Evolutionary conservation across 35 echinoderm and acorn worm genomes (phyloP).

Genomic region (Strongylocentrotus purpuratus): DNA sequence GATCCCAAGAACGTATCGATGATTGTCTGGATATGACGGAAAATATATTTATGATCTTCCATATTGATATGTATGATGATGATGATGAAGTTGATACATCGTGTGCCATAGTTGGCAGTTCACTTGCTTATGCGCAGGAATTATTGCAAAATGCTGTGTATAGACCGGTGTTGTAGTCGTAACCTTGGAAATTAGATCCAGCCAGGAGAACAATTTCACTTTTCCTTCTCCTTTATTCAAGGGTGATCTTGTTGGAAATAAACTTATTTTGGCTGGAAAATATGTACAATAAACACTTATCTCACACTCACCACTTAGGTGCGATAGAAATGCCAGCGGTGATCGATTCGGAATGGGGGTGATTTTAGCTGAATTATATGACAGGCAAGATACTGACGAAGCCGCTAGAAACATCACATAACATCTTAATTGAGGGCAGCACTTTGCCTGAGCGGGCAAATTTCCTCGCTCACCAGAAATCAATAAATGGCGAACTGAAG

Average conservation of each 20-base stretch:
- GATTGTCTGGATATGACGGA: too few species aligned
- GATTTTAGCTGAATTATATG: constrained; percentile 38
- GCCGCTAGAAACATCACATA: constrained; percentile 25
- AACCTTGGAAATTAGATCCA: background rate
- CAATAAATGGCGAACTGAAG: constrained; percentile 31
- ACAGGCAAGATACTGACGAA: background rate
- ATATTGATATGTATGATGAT: too few species aligned
- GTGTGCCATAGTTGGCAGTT: too few species aligned
- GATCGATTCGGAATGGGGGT: constrained; percentile 40
- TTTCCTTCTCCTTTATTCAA: background rate
- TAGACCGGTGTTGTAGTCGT: background rate
- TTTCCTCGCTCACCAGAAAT: constrained; percentile 32
- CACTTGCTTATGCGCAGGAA: background rate
- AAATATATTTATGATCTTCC: too few species aligned
- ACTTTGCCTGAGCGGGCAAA: constrained; percentile 37
- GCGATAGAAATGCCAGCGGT: background rate
- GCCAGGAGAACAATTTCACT: background rate
- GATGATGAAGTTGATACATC: too few species aligned
- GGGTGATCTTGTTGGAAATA: background rate
- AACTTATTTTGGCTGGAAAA: background rate
- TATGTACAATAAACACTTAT: constrained; percentile 14
- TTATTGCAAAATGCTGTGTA: background rate
- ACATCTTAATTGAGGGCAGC: constrained; percentile 30
- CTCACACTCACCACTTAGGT: background rate
- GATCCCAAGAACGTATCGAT: too few species aligned